Base-by-base conservation (phyloP, 2,113 vertebrate species). In the Syngnathus scovelli region DNA sequence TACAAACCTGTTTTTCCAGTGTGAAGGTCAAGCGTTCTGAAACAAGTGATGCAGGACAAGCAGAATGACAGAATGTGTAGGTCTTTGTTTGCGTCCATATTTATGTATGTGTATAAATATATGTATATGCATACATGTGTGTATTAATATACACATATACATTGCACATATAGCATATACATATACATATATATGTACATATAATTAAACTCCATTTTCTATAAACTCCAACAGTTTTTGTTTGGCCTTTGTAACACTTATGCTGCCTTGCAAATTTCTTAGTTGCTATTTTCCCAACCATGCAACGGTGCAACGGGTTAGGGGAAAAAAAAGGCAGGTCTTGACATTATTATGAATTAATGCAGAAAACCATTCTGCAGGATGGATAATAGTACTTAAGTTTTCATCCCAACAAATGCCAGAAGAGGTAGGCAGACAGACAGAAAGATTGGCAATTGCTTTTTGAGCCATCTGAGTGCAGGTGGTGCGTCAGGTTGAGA, bases 401-500 rank as follows among this genome's bases (percentile, higher is more conserved):
- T 44, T 44, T 43, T 6, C 19, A 61, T 41, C 59, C 59, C 23
- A 44, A 44, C 5, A 62, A 21, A 44, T 44, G 11, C 21, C 39
- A 44, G 39, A 41, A 62, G 39, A 44, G n/a, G 49, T 61, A 18
- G 41, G 36, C 44, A n/a, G 67, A 66, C 67, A 74, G 65, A 69
- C 65, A 69, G 41, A 62, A 49, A 66, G 39, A 78, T 41, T 76
- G 73, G 74, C 79, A 68, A 49, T 55, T 10, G 48, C 54, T 61
- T 46, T 63, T 66, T 65, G 69, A 36, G 2, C 77, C 75, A 82
- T 75, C 70, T 65, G 72, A 83, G 48, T 51, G 61, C 56, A 67
- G 63, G 70, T 56, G 64, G 36, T 78, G 49, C 80, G 72, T 77
- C 83, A 87, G 76, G 84, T 86, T 87, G 83, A 82, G 82, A 83